These are phyloP conservation scores for Argyrosomus regius DNA, from an alignment of 2,797 vertebrate species.

Conservation along the genomic window DNA sequence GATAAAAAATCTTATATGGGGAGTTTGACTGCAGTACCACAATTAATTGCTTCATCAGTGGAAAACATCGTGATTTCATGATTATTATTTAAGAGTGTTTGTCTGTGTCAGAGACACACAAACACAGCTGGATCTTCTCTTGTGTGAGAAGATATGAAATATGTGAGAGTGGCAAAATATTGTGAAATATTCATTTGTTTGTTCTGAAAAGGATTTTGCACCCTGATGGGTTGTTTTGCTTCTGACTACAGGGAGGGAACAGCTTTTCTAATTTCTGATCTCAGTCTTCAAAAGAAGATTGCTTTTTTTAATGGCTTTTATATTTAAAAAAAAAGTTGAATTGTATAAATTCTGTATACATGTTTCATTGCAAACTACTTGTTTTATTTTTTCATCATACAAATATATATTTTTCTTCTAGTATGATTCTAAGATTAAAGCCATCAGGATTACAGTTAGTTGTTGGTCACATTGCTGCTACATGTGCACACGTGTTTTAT, in stretches of 20 bases:
- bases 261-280: conserved; percentile 28
- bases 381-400: conserved; percentile 16
- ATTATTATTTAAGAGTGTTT: conserved; percentile 27
- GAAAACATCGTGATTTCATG: conserved; percentile 2
- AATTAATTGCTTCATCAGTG: background rate
- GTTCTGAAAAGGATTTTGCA: conserved; percentile 53
- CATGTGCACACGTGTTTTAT: conserved; percentile 10
- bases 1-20: background rate
- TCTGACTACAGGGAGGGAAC: conserved; percentile 31
- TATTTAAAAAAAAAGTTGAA: conserved; percentile 22
- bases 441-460: background rate
- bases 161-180: conserved; percentile 45
- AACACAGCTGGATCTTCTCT: background rate
- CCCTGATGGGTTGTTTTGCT: conserved; percentile 49
- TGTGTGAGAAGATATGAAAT: conserved; percentile 26
- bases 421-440: background rate
- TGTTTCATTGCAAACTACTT: conserved; percentile 6
- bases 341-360: background rate
- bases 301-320: conserved; percentile 6
- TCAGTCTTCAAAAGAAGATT: conserved; percentile 26
- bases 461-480: background rate
- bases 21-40: background rate
- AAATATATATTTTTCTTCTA: background rate
- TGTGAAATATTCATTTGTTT: conserved; percentile 65
- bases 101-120: conserved; percentile 5